Conservation (phyloP, 2,888 invertebrate genomes). For the Linnaemya vulpina region DNA sequence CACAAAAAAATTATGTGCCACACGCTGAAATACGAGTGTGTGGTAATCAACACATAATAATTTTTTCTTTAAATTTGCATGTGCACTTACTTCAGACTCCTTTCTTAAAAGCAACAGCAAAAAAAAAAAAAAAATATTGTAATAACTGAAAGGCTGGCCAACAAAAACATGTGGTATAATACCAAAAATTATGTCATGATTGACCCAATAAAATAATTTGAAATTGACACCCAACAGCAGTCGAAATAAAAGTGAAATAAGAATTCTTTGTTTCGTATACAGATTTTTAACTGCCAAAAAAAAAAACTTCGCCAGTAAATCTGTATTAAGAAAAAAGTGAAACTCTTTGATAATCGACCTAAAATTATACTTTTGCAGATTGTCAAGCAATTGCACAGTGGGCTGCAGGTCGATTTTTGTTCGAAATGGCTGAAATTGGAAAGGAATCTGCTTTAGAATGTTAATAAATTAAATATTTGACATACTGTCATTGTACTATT, state of each 20-base stretch:
- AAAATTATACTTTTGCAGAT: background rate
- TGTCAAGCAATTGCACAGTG: background rate
- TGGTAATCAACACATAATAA: slow-evolving; percentile 58
- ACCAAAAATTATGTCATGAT: slow-evolving; percentile 75
- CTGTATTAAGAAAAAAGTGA: slow-evolving; percentile 47
- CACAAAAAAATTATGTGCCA: background rate
- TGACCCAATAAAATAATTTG: slow-evolving; percentile 72
- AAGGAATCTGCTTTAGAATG: no score
- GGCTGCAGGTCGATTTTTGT: background rate
- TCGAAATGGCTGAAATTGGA: no score
- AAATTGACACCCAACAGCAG: slow-evolving; percentile 58
- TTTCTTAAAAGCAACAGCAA: slow-evolving; percentile 16
- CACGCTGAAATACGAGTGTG: slow-evolving; percentile 6
- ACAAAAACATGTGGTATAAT: slow-evolving; percentile 66
- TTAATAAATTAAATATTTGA: no score
- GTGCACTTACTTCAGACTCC: slow-evolving; percentile 33
- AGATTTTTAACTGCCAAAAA: slow-evolving; percentile 14
- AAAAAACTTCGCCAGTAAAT: slow-evolving; percentile 52
- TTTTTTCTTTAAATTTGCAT: slow-evolving; percentile 56
- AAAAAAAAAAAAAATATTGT: no score
- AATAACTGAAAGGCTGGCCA: background rate
- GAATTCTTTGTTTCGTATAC: slow-evolving; percentile 52
- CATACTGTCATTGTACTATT: no score
- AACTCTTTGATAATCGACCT: slow-evolving; percentile 46
- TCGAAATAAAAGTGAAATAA: slow-evolving; percentile 60